Evolutionary conservation across 2,888 invertebrate genomes (phyloP).

Genomic region (Conus canariensis): DNA sequence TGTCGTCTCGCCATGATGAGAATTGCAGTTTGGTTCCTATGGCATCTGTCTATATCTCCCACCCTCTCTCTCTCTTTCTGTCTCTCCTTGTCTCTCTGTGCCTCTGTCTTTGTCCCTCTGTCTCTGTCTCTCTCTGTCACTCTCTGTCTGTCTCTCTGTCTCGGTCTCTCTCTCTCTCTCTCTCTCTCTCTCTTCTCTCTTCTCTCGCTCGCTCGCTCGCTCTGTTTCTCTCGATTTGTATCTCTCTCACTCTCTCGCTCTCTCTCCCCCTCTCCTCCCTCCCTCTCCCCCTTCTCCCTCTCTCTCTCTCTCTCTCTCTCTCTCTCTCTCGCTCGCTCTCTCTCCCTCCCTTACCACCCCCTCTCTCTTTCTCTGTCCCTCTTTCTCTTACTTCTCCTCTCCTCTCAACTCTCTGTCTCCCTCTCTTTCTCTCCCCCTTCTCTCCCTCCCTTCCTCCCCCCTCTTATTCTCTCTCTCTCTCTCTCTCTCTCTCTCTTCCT

Average conservation of each 20-base stretch:
- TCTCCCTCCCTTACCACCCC: background rate
- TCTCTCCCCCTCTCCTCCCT: background rate
- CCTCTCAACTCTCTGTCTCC: no score
- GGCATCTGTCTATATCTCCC: background rate
- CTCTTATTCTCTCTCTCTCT: no score
- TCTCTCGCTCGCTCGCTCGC: constrained; percentile 15
- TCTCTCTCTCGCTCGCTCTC: background rate
- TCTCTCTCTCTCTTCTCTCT: background rate
- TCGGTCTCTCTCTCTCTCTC: background rate
- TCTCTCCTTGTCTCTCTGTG: background rate
- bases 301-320: background rate
- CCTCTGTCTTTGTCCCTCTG: background rate
- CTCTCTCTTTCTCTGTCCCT: no score
- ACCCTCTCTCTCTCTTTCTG: background rate
- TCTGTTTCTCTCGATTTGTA: background rate
- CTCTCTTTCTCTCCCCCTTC: background rate
- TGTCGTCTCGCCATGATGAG: background rate
- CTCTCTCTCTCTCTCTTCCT: no score
- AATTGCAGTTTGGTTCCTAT: background rate
- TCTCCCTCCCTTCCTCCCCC: background rate
- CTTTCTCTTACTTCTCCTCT: no score
- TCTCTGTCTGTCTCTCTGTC: background rate
- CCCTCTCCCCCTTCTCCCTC: background rate
- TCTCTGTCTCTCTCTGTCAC: background rate
- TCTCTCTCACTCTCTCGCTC: background rate